Conservation (phyloP, 2,888 invertebrate species). For the Drosophila phalerata region DNA sequence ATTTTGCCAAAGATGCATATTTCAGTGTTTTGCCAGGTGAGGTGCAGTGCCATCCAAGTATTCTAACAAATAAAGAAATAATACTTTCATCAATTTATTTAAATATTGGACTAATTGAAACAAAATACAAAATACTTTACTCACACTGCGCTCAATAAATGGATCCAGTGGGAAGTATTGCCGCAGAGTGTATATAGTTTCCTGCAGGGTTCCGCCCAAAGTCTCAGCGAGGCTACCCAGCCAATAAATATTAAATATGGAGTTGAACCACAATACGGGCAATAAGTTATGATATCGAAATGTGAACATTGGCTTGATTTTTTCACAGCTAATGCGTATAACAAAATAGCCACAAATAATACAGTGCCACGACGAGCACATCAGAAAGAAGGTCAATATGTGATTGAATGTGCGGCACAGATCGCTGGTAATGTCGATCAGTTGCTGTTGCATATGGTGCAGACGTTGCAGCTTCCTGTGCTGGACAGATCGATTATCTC, state of each 20-base stretch:
- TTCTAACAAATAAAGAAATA: not conserved
- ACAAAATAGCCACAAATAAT: not conserved
- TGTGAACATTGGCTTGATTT: not conserved
- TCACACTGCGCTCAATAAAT: not conserved
- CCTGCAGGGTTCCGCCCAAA: not conserved
- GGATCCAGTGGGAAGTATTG: not conserved
- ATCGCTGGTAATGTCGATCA: not conserved
- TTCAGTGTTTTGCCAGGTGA: not conserved
- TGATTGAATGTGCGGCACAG: slow-evolving; percentile 2
- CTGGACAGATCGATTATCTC: not conserved
- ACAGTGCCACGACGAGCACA: not conserved
- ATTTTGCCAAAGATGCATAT: not conserved
- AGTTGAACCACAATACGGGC: not conserved
- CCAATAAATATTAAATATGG: not conserved
- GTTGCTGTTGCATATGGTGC: not conserved
- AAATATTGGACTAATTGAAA: no score
- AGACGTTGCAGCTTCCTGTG: slow-evolving; percentile 1
- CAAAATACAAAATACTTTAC: no score
- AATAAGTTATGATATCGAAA: not conserved
- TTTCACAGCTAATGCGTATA: not conserved
- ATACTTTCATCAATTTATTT: no score
- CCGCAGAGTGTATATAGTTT: not conserved
- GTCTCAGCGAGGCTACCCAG: not conserved
- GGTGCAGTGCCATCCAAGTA: not conserved
- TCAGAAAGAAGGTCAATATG: slow-evolving; percentile 1